Evolutionary conservation across 2,888 invertebrate genomes (phyloP).

Genomic region (Xylophagus ater): DNA sequence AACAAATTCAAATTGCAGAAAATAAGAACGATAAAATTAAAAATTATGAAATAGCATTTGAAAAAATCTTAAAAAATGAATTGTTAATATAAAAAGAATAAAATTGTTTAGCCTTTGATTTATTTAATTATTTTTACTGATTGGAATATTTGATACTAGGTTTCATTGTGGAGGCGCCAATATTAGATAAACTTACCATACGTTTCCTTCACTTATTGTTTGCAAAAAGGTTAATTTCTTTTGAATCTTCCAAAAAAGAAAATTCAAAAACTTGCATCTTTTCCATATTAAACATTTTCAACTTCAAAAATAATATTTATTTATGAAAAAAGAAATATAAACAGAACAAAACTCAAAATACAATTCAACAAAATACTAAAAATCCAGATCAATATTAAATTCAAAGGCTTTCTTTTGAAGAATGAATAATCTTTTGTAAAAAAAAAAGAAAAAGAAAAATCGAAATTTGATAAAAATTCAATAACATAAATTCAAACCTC

Average conservation of each 20-base stretch:
- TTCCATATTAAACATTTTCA: no score
- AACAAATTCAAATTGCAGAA: no score
- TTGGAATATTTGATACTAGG: no score
- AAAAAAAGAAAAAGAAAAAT: background rate
- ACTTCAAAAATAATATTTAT: background rate
- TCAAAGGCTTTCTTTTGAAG: background rate
- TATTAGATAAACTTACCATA: no score
- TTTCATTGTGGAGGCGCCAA: no score
- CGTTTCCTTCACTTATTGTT: no score
- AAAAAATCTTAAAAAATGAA: background rate
- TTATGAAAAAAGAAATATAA: background rate
- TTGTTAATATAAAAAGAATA: background rate
- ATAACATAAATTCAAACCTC: conserved; percentile 8
- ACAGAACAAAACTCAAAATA: background rate
- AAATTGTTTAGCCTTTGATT: no score
- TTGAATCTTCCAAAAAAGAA: no score
- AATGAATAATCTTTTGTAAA: background rate
- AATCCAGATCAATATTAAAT: background rate
- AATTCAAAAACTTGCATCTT: no score
- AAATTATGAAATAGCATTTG: background rate
- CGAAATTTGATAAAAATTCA: background rate
- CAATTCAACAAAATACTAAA: background rate
- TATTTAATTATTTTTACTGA: no score
- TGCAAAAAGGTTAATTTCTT: no score
- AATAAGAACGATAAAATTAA: no score